These are phyloP conservation scores for Scortum barcoo DNA, from an alignment of 2,113 vertebrate species.

Conservation along the genomic window DNA sequence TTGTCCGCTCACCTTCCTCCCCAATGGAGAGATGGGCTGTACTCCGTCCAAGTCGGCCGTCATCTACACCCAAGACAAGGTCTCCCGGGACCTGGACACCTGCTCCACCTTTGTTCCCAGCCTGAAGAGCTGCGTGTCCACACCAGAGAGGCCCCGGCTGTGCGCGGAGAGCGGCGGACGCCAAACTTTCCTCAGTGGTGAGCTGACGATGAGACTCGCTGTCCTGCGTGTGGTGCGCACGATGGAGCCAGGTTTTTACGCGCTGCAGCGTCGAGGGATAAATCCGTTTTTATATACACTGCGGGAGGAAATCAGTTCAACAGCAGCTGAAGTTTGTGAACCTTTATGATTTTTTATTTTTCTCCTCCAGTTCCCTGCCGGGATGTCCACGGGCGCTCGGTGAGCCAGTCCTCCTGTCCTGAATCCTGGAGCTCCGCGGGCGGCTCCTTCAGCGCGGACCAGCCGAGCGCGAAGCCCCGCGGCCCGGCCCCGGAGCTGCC, in stretches of 20 bases:
- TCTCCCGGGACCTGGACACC: constrained; percentile 83
- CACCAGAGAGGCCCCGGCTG: constrained; percentile 72
- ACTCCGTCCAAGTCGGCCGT: constrained; percentile 81
- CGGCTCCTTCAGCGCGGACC: constrained; percentile 32
- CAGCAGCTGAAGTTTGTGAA: too few relatives aligned
- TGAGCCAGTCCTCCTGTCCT: constrained; percentile 56
- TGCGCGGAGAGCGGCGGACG: constrained; percentile 66
- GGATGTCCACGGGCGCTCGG: constrained; percentile 56
- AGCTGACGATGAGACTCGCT: constrained; percentile 15
- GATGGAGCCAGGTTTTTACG: not conserved
- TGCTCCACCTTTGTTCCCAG: constrained; percentile 82
- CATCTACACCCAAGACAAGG: constrained; percentile 74
- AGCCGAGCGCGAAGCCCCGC: constrained; percentile 25
- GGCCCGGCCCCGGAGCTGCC: constrained; percentile 30
- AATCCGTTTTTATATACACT: too few relatives aligned
- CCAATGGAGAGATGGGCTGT: constrained; percentile 81
- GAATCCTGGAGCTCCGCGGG: constrained; percentile 61
- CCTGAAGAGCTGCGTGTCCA: constrained; percentile 77
- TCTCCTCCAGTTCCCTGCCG: constrained; percentile 76
- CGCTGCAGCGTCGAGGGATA: not conserved
- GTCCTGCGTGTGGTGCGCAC: not conserved
- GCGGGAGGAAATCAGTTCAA: too few relatives aligned
- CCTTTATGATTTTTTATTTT: not conserved
- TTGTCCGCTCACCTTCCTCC: not conserved
- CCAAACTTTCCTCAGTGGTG: constrained; percentile 79